Evolutionary conservation across 2,113 vertebrate genomes (phyloP), one percentile per base, ranked within the genome.

Genomic region (Corapipo altera): DNA sequence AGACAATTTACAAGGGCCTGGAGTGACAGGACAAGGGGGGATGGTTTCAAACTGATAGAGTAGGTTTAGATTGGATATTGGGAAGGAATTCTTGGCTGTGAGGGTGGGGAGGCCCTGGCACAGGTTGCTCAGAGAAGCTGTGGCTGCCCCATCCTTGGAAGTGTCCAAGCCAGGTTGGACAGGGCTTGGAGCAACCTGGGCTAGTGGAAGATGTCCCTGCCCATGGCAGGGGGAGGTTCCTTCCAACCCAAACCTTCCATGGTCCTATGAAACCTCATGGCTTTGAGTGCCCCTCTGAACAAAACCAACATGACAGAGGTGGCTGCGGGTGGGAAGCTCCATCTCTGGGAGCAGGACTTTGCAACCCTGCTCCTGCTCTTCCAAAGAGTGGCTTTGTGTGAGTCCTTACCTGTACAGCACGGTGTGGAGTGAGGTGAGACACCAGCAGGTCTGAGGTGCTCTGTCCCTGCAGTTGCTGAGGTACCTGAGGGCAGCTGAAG

Each of bases 91-190:
- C 7, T 15, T 24, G 17, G 4, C n/a, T 35, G 5, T 15, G 20
- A 75, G 30, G 28, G 12, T 30, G 46, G 2, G 0, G 0, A 67
- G 33, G 51, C 61, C 19, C 46, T 74, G 61, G 67, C 67, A 57
- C 32, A 80, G 51, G 35, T 12, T 73, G 59, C 18, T 33, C 71
- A 69, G 39, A 41, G 46, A 0, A 83, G 48, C 55, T 76, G 55
- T 6, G 78, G 30, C 71, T 70, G 30, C 9, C 20, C 30, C 62
- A 41, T 62, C 30, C 41, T 39, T 69, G 78, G n/a, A 0, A 69
- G 6, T 18, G 55, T 2, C 24, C 71, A 3, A 48, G n/a, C 14
- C 78, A 55, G 48, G 39, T 0, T 62, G 64, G 26, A 55, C 0
- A 0, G 39, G 24, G 24, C 62, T 82, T 15, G 39, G n/a, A n/a